Evolutionary conservation across 2,888 invertebrate species (phyloP).

Genomic region (Acanthosepion esculentum): DNA sequence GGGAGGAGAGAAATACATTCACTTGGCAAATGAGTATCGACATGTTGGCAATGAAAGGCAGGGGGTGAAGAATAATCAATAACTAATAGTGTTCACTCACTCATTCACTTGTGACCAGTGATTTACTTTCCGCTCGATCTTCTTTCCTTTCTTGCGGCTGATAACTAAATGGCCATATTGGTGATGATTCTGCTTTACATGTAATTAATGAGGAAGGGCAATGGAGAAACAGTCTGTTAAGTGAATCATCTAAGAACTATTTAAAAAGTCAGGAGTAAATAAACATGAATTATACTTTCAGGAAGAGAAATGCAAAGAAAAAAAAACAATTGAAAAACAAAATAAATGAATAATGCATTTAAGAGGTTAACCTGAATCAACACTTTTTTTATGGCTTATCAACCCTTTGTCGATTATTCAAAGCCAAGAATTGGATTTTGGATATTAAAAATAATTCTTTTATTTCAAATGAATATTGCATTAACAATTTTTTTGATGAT

Average conservation of each 20-base stretch:
- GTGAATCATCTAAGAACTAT: not conserved
- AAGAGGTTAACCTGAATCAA: too few species aligned
- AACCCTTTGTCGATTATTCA: too few species aligned
- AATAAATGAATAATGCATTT: too few species aligned
- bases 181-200: not conserved
- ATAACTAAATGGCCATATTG: not conserved
- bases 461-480: too few species aligned
- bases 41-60: not conserved
- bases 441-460: too few species aligned
- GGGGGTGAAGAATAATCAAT: not conserved
- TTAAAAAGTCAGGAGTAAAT: not conserved
- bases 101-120: not conserved
- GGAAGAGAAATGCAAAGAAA: not conserved
- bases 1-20: not conserved
- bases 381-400: too few species aligned
- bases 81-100: not conserved
- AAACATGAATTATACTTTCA: not conserved
- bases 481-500: too few species aligned
- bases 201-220: not conserved
- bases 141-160: not conserved
- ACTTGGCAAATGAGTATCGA: not conserved
- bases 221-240: not conserved
- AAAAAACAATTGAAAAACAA: not conserved
- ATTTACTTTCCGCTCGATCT: not conserved
- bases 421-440: too few species aligned